Evolutionary conservation across 2,888 invertebrate genomes (phyloP).

Genomic region (Rhabditophanes sp.): DNA sequence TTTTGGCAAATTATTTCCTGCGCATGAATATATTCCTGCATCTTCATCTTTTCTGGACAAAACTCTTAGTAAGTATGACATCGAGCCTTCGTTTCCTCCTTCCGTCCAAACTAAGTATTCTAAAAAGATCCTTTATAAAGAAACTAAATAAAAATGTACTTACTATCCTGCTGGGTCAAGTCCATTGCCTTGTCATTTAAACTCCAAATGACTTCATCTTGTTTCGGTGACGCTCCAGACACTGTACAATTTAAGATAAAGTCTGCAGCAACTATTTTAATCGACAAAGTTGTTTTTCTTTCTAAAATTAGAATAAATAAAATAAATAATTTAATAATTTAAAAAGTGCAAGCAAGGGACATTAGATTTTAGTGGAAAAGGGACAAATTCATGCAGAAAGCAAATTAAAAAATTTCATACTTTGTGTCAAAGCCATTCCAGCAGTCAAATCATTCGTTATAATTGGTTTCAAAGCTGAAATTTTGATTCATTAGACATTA

Average conservation of each 20-base stretch:
- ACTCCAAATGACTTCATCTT: constrained; percentile 25
- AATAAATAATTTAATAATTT: constrained; percentile 3
- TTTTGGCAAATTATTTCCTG: constrained; percentile 19
- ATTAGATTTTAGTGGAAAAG: background rate
- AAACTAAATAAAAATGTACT: background rate
- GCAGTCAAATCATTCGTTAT: constrained; percentile 6
- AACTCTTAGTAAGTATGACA: constrained; percentile 19
- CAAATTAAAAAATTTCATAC: constrained; percentile 8
- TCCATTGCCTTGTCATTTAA: constrained; percentile 5
- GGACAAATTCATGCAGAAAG: constrained; percentile 1
- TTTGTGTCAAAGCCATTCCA: constrained; percentile 6
- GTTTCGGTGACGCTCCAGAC: constrained; percentile 7
- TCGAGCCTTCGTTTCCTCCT: constrained; percentile 9
- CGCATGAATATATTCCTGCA: constrained; percentile 34
- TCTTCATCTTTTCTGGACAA: constrained; percentile 26
- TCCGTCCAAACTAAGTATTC: constrained; percentile 9
- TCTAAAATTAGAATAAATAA: constrained; percentile 17
- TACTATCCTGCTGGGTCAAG: background rate
- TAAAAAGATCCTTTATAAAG: constrained; percentile 3
- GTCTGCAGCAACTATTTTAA: constrained; percentile 28
- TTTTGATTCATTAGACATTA: too few relatives aligned
- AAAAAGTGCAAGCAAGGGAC: too few relatives aligned
- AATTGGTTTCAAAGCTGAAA: constrained; percentile 3
- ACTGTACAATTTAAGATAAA: constrained; percentile 38
- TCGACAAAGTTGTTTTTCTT: constrained; percentile 22